Evolutionary conservation across 1,140 invertebrate species (phyloP).

Genomic region (Phocides pigmalion): DNA sequence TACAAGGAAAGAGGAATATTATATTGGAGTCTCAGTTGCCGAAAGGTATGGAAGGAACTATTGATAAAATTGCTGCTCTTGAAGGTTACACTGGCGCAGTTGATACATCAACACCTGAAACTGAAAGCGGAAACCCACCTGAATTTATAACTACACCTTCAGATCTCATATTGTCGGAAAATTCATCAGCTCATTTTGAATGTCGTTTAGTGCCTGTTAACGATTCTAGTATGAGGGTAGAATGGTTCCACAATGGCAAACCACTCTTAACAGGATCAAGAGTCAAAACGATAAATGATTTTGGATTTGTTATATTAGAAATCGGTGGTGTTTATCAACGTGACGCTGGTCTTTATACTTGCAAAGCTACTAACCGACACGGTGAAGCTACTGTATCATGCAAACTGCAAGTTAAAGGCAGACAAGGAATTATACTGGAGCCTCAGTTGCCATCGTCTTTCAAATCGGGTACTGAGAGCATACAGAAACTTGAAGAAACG

Average conservation of each 20-base stretch:
- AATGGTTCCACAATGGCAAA: conserved; percentile 98
- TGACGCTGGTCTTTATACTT: conserved; percentile 95
- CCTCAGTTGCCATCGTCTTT: conserved; percentile 95
- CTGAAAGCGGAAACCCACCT: conserved; percentile 94
- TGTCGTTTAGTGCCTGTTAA: conserved; percentile 95
- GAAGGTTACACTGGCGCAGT: conserved; percentile 91
- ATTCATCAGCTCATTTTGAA: conserved; percentile 96
- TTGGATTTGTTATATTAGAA: conserved; percentile 97
- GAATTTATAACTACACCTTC: conserved; percentile 95
- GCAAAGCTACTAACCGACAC: conserved; percentile 95
- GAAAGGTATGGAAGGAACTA: conserved; percentile 96
- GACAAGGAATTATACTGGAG: conserved; percentile 94
- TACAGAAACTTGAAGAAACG: conserved; percentile 95
- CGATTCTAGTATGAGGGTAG: conserved; percentile 96
- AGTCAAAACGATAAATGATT: conserved; percentile 96
- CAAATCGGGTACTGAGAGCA: conserved; percentile 93
- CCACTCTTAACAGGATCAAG: conserved; percentile 93
- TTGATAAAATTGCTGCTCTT: conserved; percentile 96
- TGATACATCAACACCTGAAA: conserved; percentile 87
- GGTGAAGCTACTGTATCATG: conserved; percentile 95
- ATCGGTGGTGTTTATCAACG: conserved; percentile 94
- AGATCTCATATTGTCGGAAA: conserved; percentile 94
- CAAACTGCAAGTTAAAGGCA: conserved; percentile 92
- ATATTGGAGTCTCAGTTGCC: conserved; percentile 96
- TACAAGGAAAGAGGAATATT: conserved; percentile 95